phyloP scores from a whole-genome alignment of 2,113 vertebrate genomes.

The Blennius ocellaris region DNA sequence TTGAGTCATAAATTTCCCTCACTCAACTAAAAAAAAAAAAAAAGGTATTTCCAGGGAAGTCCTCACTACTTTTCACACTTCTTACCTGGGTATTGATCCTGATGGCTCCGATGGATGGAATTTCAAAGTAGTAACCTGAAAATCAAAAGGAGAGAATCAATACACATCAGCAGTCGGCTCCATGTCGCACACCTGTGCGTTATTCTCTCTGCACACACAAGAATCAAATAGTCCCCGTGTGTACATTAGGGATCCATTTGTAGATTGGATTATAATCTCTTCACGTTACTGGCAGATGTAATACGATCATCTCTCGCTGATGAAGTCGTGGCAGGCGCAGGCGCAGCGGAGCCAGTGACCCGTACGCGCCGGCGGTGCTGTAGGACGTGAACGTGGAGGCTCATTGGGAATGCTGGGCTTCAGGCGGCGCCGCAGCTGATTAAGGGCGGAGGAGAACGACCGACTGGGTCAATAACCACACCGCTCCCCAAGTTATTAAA shows the following conservation, averaged over 20 bases:
- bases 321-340: constrained; percentile 5
- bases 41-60: not conserved
- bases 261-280: constrained; percentile 34
- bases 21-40: too few species aligned
- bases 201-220: constrained; percentile 10
- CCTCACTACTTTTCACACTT: not conserved
- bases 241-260: constrained; percentile 31
- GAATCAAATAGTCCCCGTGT: constrained; percentile 17
- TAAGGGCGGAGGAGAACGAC: constrained; percentile 78
- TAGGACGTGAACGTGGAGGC: constrained; percentile 67
- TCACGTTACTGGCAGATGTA: constrained; percentile 39
- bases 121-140: constrained; percentile 99
- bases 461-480: constrained; percentile 79
- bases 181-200: not conserved
- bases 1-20: too few species aligned
- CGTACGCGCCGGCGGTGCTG: constrained; percentile 32
- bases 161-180: not conserved
- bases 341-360: constrained; percentile 38
- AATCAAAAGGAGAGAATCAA: constrained; percentile 53
- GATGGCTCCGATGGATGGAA: constrained; percentile 97
- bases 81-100: constrained; percentile 97
- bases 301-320: constrained; percentile 30
- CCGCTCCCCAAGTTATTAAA: constrained; percentile 79
- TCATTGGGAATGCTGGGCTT: constrained; percentile 73
- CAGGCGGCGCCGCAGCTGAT: constrained; percentile 70